A percentile compares a stretch with the other conserved stretches of the same genome.
These are phyloP conservation scores for Cavia porcellus DNA, from an alignment of 2,113 vertebrate species.

Conservation along the genomic window DNA sequence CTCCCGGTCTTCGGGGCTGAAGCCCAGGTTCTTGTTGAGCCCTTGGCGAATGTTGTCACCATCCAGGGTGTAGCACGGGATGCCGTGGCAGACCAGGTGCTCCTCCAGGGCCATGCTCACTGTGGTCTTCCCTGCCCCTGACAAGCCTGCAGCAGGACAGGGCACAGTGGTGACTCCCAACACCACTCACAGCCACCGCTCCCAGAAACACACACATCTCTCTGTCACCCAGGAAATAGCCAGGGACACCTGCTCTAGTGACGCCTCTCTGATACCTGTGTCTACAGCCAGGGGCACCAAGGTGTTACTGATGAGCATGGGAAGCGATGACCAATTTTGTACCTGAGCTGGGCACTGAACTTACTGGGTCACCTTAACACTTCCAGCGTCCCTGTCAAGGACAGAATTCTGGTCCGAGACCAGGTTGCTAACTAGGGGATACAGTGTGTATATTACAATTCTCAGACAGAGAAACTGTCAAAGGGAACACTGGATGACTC, in stretches of 20 bases:
- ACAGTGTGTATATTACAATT: background rate
- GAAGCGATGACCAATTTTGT: background rate
- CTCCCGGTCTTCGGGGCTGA: constrained; percentile 97
- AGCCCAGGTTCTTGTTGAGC: constrained; percentile 98
- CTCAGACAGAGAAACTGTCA: background rate
- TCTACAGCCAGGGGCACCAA: background rate
- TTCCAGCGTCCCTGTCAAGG: background rate
- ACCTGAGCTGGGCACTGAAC: background rate
- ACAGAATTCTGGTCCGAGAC: background rate
- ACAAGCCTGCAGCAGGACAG: constrained; percentile 89
- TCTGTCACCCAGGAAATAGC: background rate
- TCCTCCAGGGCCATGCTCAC: constrained; percentile 99
- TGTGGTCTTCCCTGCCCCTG: constrained; percentile 98
- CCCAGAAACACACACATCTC: background rate
- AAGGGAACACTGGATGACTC: background rate
- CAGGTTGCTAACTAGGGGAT: background rate
- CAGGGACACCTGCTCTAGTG: too few species aligned
- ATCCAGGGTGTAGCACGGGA: constrained; percentile 97
- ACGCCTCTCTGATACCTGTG: background rate
- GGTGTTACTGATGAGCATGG: background rate
- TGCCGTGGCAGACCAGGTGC: constrained; percentile 97
- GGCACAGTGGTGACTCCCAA: background rate
- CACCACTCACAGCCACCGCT: background rate
- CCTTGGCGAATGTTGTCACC: constrained; percentile 99
- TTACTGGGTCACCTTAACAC: background rate